Evolutionary conservation across 2,113 vertebrate genomes (phyloP).

Genomic region (Caranx melampygus): DNA sequence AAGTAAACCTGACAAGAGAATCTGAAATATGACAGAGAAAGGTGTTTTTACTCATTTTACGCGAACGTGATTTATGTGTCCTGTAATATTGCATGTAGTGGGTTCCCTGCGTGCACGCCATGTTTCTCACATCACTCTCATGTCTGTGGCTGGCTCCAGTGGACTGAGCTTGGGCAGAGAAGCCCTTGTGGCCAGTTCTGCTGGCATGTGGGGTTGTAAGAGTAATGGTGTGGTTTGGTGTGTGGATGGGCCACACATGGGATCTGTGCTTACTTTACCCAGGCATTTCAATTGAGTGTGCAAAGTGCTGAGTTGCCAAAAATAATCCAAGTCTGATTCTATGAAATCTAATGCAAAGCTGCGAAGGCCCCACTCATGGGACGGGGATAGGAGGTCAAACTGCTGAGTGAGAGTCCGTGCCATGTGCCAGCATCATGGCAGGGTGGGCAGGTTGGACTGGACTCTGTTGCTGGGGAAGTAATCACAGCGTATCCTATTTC

Average conservation of each 20-base stretch:
- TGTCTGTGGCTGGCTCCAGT: slow-evolving; percentile 53
- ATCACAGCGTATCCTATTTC: slow-evolving; percentile 79
- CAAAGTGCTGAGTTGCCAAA: slow-evolving; percentile 77
- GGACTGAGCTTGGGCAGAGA: slow-evolving; percentile 50
- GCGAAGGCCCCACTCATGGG: slow-evolving; percentile 52
- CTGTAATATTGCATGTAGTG: slow-evolving; percentile 34
- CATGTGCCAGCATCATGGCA: slow-evolving; percentile 59
- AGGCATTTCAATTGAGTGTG: slow-evolving; percentile 75
- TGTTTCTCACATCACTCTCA: slow-evolving; percentile 66
- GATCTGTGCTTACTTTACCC: slow-evolving; percentile 79
- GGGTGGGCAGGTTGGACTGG: slow-evolving; percentile 62
- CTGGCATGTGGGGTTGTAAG: slow-evolving; percentile 72
- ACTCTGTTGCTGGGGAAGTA: slow-evolving; percentile 72
- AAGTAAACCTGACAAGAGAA: slow-evolving; percentile 8
- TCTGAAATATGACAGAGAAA: slow-evolving; percentile 18
- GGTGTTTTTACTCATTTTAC: slow-evolving; percentile 13
- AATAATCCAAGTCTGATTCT: slow-evolving; percentile 65
- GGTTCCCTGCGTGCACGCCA: slow-evolving; percentile 48
- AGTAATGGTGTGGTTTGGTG: slow-evolving; percentile 82
- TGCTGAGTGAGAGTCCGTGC: slow-evolving; percentile 45
- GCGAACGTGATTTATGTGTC: slow-evolving; percentile 46
- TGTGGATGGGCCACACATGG: slow-evolving; percentile 83
- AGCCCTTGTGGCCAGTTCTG: slow-evolving; percentile 62
- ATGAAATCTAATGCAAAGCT: slow-evolving; percentile 67
- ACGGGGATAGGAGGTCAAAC: slow-evolving; percentile 68